These are phyloP conservation scores for Melanotaenia pygmaea DNA, from an alignment of 2,797 vertebrate genomes.

Conservation along the genomic window DNA sequence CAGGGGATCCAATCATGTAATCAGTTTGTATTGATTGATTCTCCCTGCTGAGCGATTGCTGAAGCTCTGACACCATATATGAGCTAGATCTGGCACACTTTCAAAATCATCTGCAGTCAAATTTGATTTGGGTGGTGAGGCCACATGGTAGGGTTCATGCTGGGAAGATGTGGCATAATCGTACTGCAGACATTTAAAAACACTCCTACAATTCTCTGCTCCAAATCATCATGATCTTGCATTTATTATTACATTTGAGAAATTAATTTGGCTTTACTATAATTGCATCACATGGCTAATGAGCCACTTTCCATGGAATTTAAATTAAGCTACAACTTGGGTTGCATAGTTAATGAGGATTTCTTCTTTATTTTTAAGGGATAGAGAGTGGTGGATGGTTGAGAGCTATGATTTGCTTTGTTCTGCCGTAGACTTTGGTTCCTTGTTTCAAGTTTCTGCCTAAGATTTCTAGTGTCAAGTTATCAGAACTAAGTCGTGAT, in stretches of 20 bases:
- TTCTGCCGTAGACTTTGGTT: constrained; percentile 27
- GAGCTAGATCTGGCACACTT: constrained; percentile 51
- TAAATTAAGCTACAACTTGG: constrained; percentile 53
- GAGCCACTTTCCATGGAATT: constrained; percentile 58
- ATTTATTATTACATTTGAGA: constrained; percentile 59
- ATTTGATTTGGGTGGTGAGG: constrained; percentile 58
- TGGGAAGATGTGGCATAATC: constrained; percentile 36
- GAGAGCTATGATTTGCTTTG: constrained; percentile 17
- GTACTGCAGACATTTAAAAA: constrained; percentile 36
- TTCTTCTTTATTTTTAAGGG: constrained; percentile 6
- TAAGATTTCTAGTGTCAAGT: constrained; percentile 42
- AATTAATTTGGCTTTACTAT: constrained; percentile 66
- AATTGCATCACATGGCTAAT: constrained; percentile 68
- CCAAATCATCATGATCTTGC: constrained; percentile 52
- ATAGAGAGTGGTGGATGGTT: too few relatives aligned
- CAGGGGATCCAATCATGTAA: constrained; percentile 81
- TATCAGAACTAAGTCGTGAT: constrained; percentile 44
- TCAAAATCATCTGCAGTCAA: constrained; percentile 59
- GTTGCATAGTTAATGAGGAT: constrained; percentile 52
- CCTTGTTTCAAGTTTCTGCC: constrained; percentile 48
- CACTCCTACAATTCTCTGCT: constrained; percentile 36
- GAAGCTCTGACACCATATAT: constrained; percentile 47
- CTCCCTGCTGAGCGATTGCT: constrained; percentile 71
- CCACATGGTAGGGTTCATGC: constrained; percentile 25
- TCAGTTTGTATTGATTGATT: constrained; percentile 80